phyloP scores from a whole-genome alignment of 2,113 vertebrate species.

The Myrmophylax atrothorax region DNA sequence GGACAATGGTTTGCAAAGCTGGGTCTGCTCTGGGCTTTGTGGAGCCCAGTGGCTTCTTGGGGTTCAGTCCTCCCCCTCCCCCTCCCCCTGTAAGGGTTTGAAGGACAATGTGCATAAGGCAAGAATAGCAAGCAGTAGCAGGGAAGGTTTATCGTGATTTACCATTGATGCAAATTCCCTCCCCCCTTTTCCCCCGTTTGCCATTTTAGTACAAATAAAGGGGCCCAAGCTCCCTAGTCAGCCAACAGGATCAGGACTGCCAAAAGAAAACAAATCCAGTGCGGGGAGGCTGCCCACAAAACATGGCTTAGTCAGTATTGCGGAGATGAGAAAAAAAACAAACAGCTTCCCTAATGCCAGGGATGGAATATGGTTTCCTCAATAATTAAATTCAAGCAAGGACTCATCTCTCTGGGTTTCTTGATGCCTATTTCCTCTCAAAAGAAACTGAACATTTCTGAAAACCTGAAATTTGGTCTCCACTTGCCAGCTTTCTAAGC shows the following conservation, averaged over 20 bases:
- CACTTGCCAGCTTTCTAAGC: background rate
- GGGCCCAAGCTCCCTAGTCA: conserved; percentile 29
- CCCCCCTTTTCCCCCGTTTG: background rate
- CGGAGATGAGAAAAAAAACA: background rate
- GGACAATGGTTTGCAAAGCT: background rate
- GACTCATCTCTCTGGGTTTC: background rate
- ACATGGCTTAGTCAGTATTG: background rate
- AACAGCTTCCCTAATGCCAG: background rate
- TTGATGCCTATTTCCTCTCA: background rate
- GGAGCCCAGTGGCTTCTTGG: background rate
- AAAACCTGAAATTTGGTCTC: background rate
- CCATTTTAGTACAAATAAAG: conserved; percentile 59
- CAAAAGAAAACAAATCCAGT: conserved; percentile 52
- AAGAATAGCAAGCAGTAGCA: background rate
- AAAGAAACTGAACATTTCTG: background rate
- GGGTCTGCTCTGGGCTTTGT: background rate
- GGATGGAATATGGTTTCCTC: background rate
- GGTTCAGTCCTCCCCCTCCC: background rate
- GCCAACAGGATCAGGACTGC: conserved; percentile 16
- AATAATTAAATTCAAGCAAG: conserved; percentile 17
- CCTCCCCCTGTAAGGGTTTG: background rate
- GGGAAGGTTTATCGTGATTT: conserved; percentile 25
- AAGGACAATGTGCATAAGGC: background rate
- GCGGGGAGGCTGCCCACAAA: conserved; percentile 37
- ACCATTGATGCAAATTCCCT: conserved; percentile 44